phyloP scores from a whole-genome alignment of 2,113 vertebrate species.

The Etheostoma cragini region DNA sequence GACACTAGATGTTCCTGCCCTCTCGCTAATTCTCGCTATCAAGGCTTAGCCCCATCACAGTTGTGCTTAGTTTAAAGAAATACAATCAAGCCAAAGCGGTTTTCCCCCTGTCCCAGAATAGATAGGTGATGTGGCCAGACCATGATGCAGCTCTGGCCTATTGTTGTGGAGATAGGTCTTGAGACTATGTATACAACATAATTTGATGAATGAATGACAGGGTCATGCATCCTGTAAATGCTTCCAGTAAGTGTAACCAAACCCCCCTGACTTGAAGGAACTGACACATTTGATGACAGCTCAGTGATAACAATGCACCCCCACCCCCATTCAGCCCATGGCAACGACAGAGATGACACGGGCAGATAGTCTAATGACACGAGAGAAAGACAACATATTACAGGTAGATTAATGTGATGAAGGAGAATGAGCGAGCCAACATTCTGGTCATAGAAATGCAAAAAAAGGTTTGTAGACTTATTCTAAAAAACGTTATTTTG shows the following conservation, averaged over 20 bases:
- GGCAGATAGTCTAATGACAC: conserved; percentile 63
- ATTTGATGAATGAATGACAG: neutral
- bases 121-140: too few relatives aligned
- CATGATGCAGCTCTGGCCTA: too few relatives aligned
- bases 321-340: conserved; percentile 5
- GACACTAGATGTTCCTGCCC: too few relatives aligned
- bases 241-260: conserved; percentile 46
- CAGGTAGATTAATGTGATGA: conserved; percentile 49
- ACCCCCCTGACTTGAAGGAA: conserved; percentile 42
- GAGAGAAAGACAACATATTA: conserved; percentile 37
- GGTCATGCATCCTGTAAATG: neutral
- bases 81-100: too few relatives aligned
- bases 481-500: neutral
- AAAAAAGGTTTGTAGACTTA: neutral
- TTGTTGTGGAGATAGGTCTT: too few relatives aligned
- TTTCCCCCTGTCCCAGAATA: too few relatives aligned
- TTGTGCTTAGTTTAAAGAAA: too few relatives aligned
- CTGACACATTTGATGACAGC: conserved; percentile 61
- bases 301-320: conserved; percentile 55
- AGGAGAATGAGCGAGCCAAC: conserved; percentile 34
- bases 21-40: too few relatives aligned
- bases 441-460: neutral
- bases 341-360: conserved; percentile 60
- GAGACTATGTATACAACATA: neutral
- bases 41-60: too few relatives aligned